Conservation (phyloP, 2,888 invertebrate genomes). For the Drosophila austrosaltans region DNA sequence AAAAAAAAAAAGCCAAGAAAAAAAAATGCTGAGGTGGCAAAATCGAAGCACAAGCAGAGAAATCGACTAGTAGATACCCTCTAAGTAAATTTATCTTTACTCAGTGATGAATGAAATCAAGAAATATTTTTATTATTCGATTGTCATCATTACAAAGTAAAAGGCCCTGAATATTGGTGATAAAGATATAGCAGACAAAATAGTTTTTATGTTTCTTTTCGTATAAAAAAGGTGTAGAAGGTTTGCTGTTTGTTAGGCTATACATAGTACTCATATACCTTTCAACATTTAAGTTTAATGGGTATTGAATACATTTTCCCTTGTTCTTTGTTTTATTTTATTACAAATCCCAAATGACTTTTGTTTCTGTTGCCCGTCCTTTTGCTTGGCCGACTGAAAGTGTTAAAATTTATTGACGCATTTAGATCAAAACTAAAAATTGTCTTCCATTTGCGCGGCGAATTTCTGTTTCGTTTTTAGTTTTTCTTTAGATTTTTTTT, state of each 20-base stretch:
- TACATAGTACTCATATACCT: slow-evolving; percentile 7
- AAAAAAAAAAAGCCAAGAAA: slow-evolving; percentile 1
- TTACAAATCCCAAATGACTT: slow-evolving; percentile 63
- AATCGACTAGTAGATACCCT: slow-evolving; percentile 9
- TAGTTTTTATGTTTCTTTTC: too few relatives aligned
- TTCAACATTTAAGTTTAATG: neutral
- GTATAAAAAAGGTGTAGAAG: neutral
- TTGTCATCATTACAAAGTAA: too few relatives aligned
- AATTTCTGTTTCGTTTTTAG: slow-evolving; percentile 30
- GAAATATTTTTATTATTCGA: too few relatives aligned
- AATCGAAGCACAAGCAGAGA: slow-evolving; percentile 20
- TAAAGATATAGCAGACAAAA: neutral
- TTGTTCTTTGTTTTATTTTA: slow-evolving; percentile 47
- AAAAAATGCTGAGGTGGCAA: slow-evolving; percentile 73
- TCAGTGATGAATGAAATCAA: too few relatives aligned
- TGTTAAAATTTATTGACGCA: slow-evolving; percentile 77
- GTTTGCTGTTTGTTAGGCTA: too few relatives aligned
- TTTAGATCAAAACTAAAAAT: slow-evolving; percentile 78
- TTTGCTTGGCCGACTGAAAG: slow-evolving; percentile 55
- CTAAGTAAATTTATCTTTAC: neutral
- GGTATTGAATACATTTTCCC: slow-evolving; percentile 32
- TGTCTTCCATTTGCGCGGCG: slow-evolving; percentile 53
- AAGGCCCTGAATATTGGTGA: too few relatives aligned
- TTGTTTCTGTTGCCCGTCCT: slow-evolving; percentile 54
- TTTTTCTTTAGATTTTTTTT: slow-evolving; percentile 11